Base-by-base conservation (phyloP, 2,888 invertebrate species). In the Patella depressa region DNA sequence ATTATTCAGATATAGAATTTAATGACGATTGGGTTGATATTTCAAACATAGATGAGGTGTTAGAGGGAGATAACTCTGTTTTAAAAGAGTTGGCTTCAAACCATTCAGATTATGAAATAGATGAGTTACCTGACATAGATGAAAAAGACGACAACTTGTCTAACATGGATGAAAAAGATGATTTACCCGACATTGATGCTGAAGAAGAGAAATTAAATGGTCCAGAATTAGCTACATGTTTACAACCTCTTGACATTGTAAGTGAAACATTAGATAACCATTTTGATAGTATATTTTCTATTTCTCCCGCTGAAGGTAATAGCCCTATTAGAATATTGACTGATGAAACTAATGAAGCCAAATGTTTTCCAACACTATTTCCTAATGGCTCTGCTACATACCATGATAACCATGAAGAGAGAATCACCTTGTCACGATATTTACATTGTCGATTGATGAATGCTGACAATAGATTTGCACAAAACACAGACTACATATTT, bases 221-320 rank as follows among this genome's bases (percentile, higher is more conserved):
- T 7, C 73, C 57, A 17, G 57, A 17, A 74, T 65, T 34, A 19
- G 76, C 78, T 19, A 81, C 79, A 11, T 81, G 80, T 71, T 53
- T 82, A 12, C 80, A 82, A 71, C 79, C 80, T 17, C 71, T 53
- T 29, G 77, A 82, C 55, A 53, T 80, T 57, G 79, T 65, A 12
- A 78, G 79, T 53, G 77, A 79, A 45, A 54, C 74, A 29, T 15
- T 77, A 17, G 79, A 79, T 53, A 59, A 77, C n/a, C 54, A 75
- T 77, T 71, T 57, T 53, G 75, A 82, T 57, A 34, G 76, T 14
- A 76, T 78, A 14, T 77, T 76, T 69, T 73, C 55, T 76, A 24
- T 82, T 15, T 79, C 82, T 15, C 82, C 79, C 5, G 78, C 71
- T n/a, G 81, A 81, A 76, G 78, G 76, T 7, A 73, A 77, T n/a